Evolutionary conservation across 2,113 vertebrate species (phyloP).

Genomic region (Piaya cayana): DNA sequence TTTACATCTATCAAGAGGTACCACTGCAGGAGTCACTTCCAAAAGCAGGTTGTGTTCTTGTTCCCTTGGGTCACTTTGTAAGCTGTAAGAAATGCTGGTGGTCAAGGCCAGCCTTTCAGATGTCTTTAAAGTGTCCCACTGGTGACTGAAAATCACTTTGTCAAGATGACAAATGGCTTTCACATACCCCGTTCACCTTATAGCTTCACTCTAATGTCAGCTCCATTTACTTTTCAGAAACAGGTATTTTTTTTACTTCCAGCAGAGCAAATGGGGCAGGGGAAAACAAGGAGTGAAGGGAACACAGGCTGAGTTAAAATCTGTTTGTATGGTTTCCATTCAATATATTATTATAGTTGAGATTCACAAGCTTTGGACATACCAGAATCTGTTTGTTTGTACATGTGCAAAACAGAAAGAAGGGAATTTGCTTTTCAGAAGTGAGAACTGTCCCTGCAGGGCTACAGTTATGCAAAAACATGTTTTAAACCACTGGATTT

Average conservation of each 20-base stretch:
- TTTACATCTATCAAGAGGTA: background rate
- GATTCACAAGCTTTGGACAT: background rate
- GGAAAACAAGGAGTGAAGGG: background rate
- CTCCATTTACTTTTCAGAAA: slow-evolving; percentile 62
- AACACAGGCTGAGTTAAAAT: background rate
- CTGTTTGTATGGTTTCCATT: slow-evolving; percentile 8
- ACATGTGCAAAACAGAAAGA: background rate
- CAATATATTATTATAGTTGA: slow-evolving; percentile 1
- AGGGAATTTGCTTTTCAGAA: background rate
- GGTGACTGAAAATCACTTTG: slow-evolving; percentile 74
- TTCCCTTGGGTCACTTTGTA: slow-evolving; percentile 56
- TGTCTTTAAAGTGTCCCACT: slow-evolving; percentile 73
- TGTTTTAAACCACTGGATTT: slow-evolving; percentile 11
- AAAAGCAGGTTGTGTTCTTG: slow-evolving; percentile 29
- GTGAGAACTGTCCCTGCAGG: slow-evolving; percentile 1
- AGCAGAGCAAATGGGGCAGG: background rate
- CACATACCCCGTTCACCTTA: slow-evolving; percentile 12
- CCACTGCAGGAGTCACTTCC: slow-evolving; percentile 2
- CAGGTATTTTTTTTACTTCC: slow-evolving; percentile 66
- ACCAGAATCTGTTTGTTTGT: slow-evolving; percentile 16
- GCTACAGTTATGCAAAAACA: background rate
- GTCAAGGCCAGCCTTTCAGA: slow-evolving; percentile 67
- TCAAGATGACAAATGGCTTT: slow-evolving; percentile 75
- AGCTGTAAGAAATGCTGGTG: slow-evolving; percentile 65
- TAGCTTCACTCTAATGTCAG: slow-evolving; percentile 39